Conservation (phyloP, 2,888 invertebrate genomes). For the Aleiodes alternator region DNA sequence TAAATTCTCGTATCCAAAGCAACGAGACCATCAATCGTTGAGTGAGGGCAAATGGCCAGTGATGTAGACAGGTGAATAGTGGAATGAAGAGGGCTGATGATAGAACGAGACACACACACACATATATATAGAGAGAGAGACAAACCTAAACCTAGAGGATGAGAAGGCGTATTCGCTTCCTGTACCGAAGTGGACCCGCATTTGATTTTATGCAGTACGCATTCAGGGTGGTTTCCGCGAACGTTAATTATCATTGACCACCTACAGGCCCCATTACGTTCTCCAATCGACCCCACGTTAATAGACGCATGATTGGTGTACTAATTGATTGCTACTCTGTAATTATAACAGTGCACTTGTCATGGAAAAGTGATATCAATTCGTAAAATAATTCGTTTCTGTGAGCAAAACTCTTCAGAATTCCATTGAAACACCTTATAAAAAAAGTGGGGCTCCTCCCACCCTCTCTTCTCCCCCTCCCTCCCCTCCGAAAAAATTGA, state of each 20-base stretch:
- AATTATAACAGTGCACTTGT: conserved; percentile 74
- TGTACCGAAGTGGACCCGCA: conserved; percentile 64
- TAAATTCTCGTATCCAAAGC: too few relatives aligned
- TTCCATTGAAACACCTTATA: too few relatives aligned
- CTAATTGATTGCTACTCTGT: conserved; percentile 75
- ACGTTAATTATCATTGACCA: conserved; percentile 75
- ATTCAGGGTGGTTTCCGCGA: conserved; percentile 70
- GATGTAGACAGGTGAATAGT: conserved; percentile 4
- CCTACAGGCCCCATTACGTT: conserved; percentile 74
- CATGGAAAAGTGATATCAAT: conserved; percentile 61
- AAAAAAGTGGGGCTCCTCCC: too few relatives aligned
- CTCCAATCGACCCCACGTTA: conserved; percentile 72
- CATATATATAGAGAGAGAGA: conserved; percentile 21
- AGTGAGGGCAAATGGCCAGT: not conserved
- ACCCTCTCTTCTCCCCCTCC: too few relatives aligned
- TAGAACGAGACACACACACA: conserved; percentile 8
- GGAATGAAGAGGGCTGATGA: conserved; percentile 9
- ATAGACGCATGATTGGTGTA: conserved; percentile 75
- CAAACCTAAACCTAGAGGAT: conserved; percentile 42
- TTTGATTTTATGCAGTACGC: conserved; percentile 74
- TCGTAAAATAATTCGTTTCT: conserved; percentile 32
- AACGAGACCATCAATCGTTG: not conserved
- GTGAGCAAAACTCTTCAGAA: too few relatives aligned
- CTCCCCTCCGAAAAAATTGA: too few relatives aligned
- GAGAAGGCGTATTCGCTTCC: conserved; percentile 70